Conservation (phyloP, 2,888 invertebrate genomes). For the Folsomia manolachei region DNA sequence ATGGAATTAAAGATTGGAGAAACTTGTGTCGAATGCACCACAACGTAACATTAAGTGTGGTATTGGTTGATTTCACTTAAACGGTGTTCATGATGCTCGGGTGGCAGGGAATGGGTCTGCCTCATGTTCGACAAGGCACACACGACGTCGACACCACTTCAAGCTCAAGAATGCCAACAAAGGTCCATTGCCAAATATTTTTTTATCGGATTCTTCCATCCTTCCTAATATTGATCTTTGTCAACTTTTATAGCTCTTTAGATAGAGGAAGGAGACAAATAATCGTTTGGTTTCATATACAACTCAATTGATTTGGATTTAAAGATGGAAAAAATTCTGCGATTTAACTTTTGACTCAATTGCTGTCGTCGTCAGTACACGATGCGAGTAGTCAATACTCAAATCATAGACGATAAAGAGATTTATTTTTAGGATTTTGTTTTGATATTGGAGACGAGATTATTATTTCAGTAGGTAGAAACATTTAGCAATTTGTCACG, state of each 20-base stretch:
- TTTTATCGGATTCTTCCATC: constrained; percentile 6
- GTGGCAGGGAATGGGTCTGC: neutral
- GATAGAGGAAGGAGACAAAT: neutral
- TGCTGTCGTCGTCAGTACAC: too few species aligned
- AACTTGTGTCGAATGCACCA: too few species aligned
- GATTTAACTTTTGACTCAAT: too few species aligned
- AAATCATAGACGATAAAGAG: too few species aligned
- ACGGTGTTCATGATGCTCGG: neutral
- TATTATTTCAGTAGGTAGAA: too few species aligned
- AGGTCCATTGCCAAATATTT: constrained; percentile 14
- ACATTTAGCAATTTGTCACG: too few species aligned
- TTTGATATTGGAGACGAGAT: neutral
- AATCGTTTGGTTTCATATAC: constrained; percentile 6
- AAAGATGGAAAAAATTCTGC: neutral
- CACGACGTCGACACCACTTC: constrained; percentile 12
- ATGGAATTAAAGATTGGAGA: too few species aligned
- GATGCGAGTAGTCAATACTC: too few species aligned
- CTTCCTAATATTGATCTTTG: constrained; percentile 17
- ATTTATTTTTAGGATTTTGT: neutral
- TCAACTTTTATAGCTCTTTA: constrained; percentile 15
- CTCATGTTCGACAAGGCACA: constrained; percentile 11
- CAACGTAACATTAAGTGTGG: neutral
- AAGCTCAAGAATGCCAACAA: constrained; percentile 17
- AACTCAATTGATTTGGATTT: neutral
- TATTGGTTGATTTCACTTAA: neutral